Evolutionary conservation across 2,888 invertebrate species (phyloP).

Genomic region (Tenthredo mesomela): DNA sequence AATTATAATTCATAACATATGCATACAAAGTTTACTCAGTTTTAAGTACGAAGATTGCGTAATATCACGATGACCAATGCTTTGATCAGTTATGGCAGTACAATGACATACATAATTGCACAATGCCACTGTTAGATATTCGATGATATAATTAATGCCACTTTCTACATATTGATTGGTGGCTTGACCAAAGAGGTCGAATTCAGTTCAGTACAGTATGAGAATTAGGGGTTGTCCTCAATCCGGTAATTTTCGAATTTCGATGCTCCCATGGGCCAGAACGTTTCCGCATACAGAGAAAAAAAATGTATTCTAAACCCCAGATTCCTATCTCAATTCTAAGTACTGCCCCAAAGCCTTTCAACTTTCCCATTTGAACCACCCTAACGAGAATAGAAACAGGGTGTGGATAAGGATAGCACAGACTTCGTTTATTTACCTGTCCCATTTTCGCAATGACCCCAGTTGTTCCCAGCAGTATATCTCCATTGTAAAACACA

Average conservation of each 20-base stretch:
- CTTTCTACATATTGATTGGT: slow-evolving; percentile 48
- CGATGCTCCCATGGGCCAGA: too few species aligned
- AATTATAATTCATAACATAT: not conserved
- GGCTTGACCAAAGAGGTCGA: not conserved
- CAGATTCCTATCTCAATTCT: too few species aligned
- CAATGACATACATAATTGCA: slow-evolving; percentile 30
- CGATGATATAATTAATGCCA: slow-evolving; percentile 41
- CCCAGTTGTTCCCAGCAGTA: slow-evolving; percentile 84
- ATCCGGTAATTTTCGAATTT: not conserved
- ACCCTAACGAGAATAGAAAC: too few species aligned
- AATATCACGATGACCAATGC: not conserved
- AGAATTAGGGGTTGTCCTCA: not conserved
- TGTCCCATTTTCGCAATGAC: slow-evolving; percentile 76
- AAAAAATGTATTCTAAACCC: too few species aligned
- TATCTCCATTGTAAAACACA: slow-evolving; percentile 95
- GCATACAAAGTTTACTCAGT: not conserved
- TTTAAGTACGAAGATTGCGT: not conserved
- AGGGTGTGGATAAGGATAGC: too few species aligned
- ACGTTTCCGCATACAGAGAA: too few species aligned
- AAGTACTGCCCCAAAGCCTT: too few species aligned
- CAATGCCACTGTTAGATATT: not conserved
- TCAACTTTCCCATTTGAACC: too few species aligned
- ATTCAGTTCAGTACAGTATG: not conserved
- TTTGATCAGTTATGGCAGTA: slow-evolving; percentile 3
- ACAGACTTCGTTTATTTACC: slow-evolving; percentile 61